Evolutionary conservation across 2,113 vertebrate species (phyloP), one percentile per base, ranked within the genome.

Genomic region (Labeo catla): DNA sequence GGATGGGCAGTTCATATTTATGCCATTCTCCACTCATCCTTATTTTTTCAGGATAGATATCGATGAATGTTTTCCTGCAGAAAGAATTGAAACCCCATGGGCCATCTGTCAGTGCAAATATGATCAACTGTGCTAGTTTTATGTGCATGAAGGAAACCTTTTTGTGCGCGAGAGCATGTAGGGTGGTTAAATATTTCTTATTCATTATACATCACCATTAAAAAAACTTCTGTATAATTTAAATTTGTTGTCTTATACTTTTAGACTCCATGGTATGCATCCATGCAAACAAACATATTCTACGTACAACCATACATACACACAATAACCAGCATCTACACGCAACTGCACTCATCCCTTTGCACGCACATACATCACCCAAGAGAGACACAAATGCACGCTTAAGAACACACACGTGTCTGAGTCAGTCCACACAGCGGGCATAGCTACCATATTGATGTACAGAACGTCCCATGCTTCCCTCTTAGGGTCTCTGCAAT

Each of bases 81-180:
- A 82, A 16, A 57, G n/a, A 83, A 68, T 23, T 39, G 8, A 79
- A 61, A 61, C 49, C 23, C 49, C 23, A 59, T n/a, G 15, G 34
- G 49, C 45, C 4, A 81, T 61, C 74, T 84, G 81, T 83, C 84
- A 88, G 76, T 47, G 59, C 80, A 80, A 83, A 63, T 74, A 63
- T 80, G 84, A 65, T 84, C 43, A 77, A 28, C 73, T 81, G 65
- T 34, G 34, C 36, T 47, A 49, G 81, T 49, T 77, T 82, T 84
- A 74, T 43, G 45, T 73, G 28, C 63, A 61, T 84, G 21, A 81
- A 47, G 12, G 2, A 13, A 82, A 79, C 10, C 34, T 78, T 34
- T 21, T 13, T 68, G 73, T 50, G 21, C 19, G 52, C 10, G 54
- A 78, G 59, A 68, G 28, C 49, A 72, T 65, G 59, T 13, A 47